These are phyloP conservation scores for Noctuana brunneofusca DNA, from an alignment of 2,888 invertebrate genomes.

Conservation along the genomic window DNA sequence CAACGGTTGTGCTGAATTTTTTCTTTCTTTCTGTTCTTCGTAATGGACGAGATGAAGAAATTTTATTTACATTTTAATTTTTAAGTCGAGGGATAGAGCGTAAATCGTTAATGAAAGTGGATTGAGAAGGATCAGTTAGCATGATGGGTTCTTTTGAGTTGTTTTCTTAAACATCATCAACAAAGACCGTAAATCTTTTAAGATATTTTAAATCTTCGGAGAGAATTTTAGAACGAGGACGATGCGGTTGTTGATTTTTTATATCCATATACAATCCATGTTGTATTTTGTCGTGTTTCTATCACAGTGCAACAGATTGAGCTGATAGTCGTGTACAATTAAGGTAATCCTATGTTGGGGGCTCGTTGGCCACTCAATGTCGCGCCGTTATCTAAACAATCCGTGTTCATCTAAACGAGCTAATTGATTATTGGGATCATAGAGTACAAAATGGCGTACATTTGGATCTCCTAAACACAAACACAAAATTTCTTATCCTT, in stretches of 20 bases:
- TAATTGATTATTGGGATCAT: conserved; percentile 27
- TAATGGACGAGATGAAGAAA: conserved; percentile 55
- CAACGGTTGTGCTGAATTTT: conserved; percentile 53
- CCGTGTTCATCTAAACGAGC: conserved; percentile 36
- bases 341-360: conserved; percentile 11
- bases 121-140: conserved; percentile 58
- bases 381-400: conserved; percentile 64
- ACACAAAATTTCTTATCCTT: no score
- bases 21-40: conserved; percentile 53
- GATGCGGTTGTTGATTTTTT: neutral
- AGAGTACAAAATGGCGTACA: neutral
- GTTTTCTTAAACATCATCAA: conserved; percentile 24
- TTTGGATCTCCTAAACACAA: neutral
- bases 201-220: neutral
- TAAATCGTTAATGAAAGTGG: conserved; percentile 60
- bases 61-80: conserved; percentile 66
- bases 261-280: neutral
- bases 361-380: conserved; percentile 39
- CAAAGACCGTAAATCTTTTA: neutral
- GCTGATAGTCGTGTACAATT: conserved; percentile 8
- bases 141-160: conserved; percentile 47
- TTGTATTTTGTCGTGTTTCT: neutral
- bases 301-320: conserved; percentile 18
- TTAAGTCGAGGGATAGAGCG: conserved; percentile 55
- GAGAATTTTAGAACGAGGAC: neutral